A percentile compares a stretch with the other conserved stretches of the same genome.
Evolutionary conservation across 2,888 invertebrate genomes (phyloP).

Genomic region (Spodoptera exigua): DNA sequence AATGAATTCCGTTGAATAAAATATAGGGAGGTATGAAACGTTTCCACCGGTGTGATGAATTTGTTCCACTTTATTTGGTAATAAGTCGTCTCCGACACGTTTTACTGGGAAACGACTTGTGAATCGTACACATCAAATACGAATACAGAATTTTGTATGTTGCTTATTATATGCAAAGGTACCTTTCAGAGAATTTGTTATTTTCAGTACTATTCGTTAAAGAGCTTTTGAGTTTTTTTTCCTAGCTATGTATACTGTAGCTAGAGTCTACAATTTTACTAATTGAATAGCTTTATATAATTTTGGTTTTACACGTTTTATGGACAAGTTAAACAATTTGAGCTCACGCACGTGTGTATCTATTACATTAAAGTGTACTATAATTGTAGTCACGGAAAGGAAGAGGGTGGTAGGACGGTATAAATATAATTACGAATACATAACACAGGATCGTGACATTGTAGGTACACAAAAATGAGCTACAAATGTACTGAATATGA

Average conservation of each 20-base stretch:
- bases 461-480: too few relatives aligned
- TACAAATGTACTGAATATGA: too few relatives aligned
- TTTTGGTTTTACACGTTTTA: constrained; percentile 13
- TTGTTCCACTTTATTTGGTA: constrained; percentile 30
- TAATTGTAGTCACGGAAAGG: background rate
- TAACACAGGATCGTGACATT: too few relatives aligned
- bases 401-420: constrained; percentile 1
- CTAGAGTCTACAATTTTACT: background rate
- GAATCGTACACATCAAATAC: constrained; percentile 9
- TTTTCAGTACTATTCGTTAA: background rate
- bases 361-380: constrained; percentile 43
- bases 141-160: constrained; percentile 15
- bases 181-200: background rate
- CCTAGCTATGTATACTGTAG: too few relatives aligned
- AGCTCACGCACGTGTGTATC: constrained; percentile 48
- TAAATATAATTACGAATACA: too few relatives aligned
- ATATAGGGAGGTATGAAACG: constrained; percentile 37
- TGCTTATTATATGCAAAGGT: constrained; percentile 5
- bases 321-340: constrained; percentile 27
- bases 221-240: background rate
- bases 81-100: constrained; percentile 13
- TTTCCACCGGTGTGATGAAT: constrained; percentile 35
- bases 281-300: background rate
- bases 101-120: background rate
- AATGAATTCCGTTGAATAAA: constrained; percentile 48